Evolutionary conservation across 2,113 vertebrate genomes (phyloP).

Genomic region (Centropus unirufus): DNA sequence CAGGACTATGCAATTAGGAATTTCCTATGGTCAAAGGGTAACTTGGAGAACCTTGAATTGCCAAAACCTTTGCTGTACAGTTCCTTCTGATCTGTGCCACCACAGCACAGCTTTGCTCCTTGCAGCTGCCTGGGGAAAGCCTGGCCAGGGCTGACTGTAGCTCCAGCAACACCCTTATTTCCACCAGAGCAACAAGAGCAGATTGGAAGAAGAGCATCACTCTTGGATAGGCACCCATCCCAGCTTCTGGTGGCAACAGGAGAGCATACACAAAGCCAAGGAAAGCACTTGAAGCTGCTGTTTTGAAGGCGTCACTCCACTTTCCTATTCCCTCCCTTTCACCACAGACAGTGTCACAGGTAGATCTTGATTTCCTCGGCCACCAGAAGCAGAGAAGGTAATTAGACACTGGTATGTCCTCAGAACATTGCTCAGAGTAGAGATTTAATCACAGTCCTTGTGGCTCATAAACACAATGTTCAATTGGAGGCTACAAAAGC

Average conservation of each 20-base stretch:
- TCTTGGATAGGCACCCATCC: background rate
- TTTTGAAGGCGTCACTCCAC: slow-evolving; percentile 9
- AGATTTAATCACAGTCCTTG: slow-evolving; percentile 38
- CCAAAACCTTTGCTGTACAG: background rate
- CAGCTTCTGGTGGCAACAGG: background rate
- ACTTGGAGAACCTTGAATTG: background rate
- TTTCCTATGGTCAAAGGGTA: background rate
- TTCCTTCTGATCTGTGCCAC: background rate
- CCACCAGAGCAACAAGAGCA: background rate
- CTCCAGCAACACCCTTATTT: background rate
- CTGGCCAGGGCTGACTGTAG: background rate
- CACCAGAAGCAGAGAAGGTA: slow-evolving; percentile 24
- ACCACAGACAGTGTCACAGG: slow-evolving; percentile 33
- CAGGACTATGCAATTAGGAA: background rate
- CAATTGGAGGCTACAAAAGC: background rate
- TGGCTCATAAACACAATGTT: background rate
- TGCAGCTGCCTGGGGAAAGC: background rate
- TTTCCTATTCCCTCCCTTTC: slow-evolving; percentile 37
- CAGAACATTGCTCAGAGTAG: slow-evolving; percentile 24
- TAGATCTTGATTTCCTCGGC: slow-evolving; percentile 23
- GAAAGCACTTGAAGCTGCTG: background rate
- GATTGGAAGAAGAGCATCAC: background rate
- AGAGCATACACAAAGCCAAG: background rate
- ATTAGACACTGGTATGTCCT: slow-evolving; percentile 34
- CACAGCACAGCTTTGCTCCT: background rate